Conservation (phyloP, 1,140 invertebrate genomes). For the Branchinecta lindahli region DNA sequence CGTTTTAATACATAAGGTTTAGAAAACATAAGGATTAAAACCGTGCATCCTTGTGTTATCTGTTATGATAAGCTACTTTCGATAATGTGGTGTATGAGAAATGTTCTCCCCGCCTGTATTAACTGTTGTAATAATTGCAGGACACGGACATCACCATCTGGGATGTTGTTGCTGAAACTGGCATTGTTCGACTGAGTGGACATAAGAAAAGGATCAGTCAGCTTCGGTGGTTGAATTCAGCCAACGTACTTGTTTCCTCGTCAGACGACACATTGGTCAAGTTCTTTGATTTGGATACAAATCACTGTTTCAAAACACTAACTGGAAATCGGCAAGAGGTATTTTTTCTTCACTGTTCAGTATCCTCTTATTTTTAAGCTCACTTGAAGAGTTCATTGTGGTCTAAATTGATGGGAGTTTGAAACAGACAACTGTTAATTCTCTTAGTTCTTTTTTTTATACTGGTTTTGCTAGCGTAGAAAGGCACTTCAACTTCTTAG, state of each 20-base stretch:
- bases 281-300: slow-evolving; percentile 90
- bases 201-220: slow-evolving; percentile 87
- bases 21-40: no score
- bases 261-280: slow-evolving; percentile 92
- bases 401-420: no score
- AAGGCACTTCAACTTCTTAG: no score
- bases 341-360: slow-evolving; percentile 11
- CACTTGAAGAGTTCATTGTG: neutral
- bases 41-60: no score
- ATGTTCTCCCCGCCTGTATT: slow-evolving; percentile 19
- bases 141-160: slow-evolving; percentile 88
- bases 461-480: slow-evolving; percentile 18
- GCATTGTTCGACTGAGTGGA: slow-evolving; percentile 70
- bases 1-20: no score
- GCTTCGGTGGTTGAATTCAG: slow-evolving; percentile 54
- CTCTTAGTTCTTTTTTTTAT: slow-evolving; percentile 15
- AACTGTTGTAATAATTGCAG: slow-evolving; percentile 32
- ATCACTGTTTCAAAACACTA: slow-evolving; percentile 90
- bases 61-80: no score
- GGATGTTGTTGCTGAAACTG: slow-evolving; percentile 81
- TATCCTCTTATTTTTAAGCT: neutral
- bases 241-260: slow-evolving; percentile 65
- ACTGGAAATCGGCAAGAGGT: slow-evolving; percentile 40
- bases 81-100: slow-evolving; percentile 14
- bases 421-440: slow-evolving; percentile 15